Percentiles rank a stretch among this genome's conserved stretches.
Conservation (phyloP, 1,140 invertebrate genomes). For the Nasonia giraulti region DNA sequence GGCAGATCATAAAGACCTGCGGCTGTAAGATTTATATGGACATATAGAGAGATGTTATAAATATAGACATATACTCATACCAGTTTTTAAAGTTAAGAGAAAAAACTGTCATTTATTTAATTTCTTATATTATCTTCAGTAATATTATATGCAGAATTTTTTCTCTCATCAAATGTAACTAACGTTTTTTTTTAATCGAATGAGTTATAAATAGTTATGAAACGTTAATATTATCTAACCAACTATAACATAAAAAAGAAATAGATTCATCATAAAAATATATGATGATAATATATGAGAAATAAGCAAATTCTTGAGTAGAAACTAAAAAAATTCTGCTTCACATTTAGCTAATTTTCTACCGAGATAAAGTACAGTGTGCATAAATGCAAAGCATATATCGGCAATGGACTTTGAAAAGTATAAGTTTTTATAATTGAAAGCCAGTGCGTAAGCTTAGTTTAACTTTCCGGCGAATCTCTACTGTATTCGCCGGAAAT, state of each 20-base stretch:
- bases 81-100: no score
- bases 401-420: slow-evolving; percentile 14
- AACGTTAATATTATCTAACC: not conserved
- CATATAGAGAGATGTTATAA: not conserved
- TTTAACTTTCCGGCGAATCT: not conserved
- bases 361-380: no score
- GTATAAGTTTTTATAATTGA: slow-evolving; percentile 13
- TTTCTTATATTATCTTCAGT: no score
- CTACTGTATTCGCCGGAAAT: no score
- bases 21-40: not conserved
- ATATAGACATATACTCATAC: not conserved
- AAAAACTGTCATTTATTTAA: no score
- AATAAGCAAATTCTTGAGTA: no score
- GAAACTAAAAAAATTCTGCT: not conserved
- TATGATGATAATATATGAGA: no score
- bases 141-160: no score
- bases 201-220: not conserved
- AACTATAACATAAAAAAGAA: not conserved
- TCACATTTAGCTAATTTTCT: no score
- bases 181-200: not conserved
- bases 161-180: not conserved
- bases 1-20: no score
- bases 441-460: not conserved
- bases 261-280: not conserved
- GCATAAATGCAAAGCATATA: not conserved